Evolutionary conservation across 2,888 invertebrate genomes (phyloP), one percentile per base, ranked within the genome.

Genomic region (Agonopterix heracliana): DNA sequence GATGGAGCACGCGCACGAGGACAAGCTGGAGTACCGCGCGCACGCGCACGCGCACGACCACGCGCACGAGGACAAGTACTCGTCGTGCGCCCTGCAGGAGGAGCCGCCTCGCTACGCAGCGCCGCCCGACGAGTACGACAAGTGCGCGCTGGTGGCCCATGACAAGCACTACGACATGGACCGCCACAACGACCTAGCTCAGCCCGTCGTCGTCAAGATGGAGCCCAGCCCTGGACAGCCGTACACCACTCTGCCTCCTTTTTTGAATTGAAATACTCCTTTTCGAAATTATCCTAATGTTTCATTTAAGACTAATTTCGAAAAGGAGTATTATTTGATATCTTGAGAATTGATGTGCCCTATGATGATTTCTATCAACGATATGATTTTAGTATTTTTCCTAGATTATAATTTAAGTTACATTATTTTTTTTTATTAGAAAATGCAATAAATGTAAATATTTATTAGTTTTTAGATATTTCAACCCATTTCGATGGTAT

Each of bases 181-280:
- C 35, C 72, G 87, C 46, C 90, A 89, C 61, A 59, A 69, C 34
- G 89, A 89, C 43, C 73, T 76, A 55, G 76, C 74, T 49, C 90
- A 78, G 59, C 82, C 69, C 40, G 90, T 76, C 57, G 90, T 81
- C 63, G 87, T 91, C 47, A 91, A 91, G 61, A 91, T 87, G 85
- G 91, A 91, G 64, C 90, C 91, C 14, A 87, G 81, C 41, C 71
- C 72, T 63, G 90, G 78, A 56, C 92, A 92, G 69, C 90, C 90
- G 45, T 93, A 93, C 70, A 93, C 93, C 41, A 90, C 93, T 48
- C 81, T 93, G 81, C 93, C 93, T 86, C 93, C 93, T 91, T 93
- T 94, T 93, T 90, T 93, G 91, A 93, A 93, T 87, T 93, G 89
- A 89, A 89, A 89, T 89, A 89, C 89, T 89, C 89, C 80, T 88